phyloP scores from a whole-genome alignment of 1,140 invertebrate species.

The Sycophila sp. region DNA sequence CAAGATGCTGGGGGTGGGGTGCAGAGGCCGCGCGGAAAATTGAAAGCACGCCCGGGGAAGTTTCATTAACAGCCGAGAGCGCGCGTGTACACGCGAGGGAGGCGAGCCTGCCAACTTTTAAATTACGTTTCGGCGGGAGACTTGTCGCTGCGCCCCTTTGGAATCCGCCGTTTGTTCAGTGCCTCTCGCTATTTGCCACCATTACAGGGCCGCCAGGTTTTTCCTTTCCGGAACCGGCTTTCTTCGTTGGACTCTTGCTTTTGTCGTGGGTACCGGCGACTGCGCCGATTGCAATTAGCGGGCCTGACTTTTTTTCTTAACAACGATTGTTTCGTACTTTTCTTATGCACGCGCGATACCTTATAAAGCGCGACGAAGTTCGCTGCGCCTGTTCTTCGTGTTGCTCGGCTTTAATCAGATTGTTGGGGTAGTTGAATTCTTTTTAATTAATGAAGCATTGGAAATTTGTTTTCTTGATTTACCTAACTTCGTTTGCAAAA shows the following conservation, averaged over 20 bases:
- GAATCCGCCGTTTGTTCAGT: constrained; percentile 36
- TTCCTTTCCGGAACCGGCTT: background rate
- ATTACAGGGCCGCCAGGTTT: background rate
- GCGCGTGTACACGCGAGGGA: constrained; percentile 37
- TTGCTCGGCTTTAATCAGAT: too few species aligned
- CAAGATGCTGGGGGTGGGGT: background rate
- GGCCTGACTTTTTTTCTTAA: constrained; percentile 13
- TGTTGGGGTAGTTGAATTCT: too few species aligned
- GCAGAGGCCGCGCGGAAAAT: constrained; percentile 59
- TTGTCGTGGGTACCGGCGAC: background rate
- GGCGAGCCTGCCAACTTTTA: constrained; percentile 58
- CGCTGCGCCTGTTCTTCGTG: too few species aligned
- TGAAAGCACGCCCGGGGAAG: constrained; percentile 56
- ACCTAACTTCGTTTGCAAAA: too few species aligned
- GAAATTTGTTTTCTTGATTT: too few species aligned
- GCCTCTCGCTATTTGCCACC: background rate
- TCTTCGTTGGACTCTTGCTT: background rate
- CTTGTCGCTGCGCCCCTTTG: constrained; percentile 36
- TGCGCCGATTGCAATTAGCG: constrained; percentile 15
- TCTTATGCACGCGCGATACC: background rate
- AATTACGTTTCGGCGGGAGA: constrained; percentile 62
- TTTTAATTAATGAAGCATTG: too few species aligned
- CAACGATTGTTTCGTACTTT: background rate
- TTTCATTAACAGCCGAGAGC: constrained; percentile 60
- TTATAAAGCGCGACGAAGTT: too few species aligned